Base-by-base conservation (phyloP, 2,888 invertebrate genomes). In the Coenonympha glycerion region DNA sequence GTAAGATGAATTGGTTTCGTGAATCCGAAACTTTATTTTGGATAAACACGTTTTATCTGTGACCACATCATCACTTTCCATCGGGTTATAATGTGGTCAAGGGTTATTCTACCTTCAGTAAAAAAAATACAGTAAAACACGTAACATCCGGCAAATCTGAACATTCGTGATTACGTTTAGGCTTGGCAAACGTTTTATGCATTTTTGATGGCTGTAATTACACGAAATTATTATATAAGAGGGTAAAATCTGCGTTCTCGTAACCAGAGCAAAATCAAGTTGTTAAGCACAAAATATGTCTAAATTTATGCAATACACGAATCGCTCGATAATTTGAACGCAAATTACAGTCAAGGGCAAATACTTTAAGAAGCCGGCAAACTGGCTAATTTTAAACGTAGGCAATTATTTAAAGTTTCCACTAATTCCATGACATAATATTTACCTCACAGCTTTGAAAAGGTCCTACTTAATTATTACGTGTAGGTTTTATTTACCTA, bases 311-410 rank as follows among this genome's bases (percentile, higher is more conserved):
- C 54, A 45, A 40, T 45, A 44, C 44, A 47, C 30, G 36, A 51
- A 54, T 47, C 39, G 24, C 44, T 54, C 39, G 54, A 64, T 62
- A 67, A 75, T 74, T 76, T 78, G 79, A 79, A 55, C 52, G 55
- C 47, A 53, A 55, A 55, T 45, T 55, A 47, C 24, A 47, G 47
- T 53, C 55, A 55, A 55, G 55, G 55, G 52, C 45, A 49, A 52
- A 55, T 55, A 26, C 49, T 55, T 47, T 47, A 54, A 47, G 47
- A 47, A 49, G 40, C 47, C 44, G 39, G 52, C 45, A 28, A 50
- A 31, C 47, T 40, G 47, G 50, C 39, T 39, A 47, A 55, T 52
- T 55, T 49, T 37, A 30, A 40, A 49, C 49, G 44, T 47, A 26
- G 30, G 21, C 52, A 53, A 50, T 55, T 47, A 47, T 40, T 47